These are phyloP conservation scores for Chrysolina oricalcia DNA, from an alignment of 2,888 invertebrate species.

Conservation along the genomic window DNA sequence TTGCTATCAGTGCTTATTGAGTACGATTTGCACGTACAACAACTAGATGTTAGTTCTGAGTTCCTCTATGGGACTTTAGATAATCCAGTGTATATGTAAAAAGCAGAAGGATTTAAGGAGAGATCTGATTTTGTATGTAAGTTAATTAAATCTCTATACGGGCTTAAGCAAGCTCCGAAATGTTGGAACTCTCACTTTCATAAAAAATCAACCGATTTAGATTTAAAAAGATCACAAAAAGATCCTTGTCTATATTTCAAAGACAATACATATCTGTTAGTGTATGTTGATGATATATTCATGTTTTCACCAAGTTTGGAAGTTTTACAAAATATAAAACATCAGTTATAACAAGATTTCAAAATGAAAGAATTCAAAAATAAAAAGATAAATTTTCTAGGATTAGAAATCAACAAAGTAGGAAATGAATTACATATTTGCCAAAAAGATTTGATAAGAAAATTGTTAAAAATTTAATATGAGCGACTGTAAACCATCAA, in stretches of 20 bases:
- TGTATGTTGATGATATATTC: slow-evolving; percentile 43
- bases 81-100: slow-evolving; percentile 36
- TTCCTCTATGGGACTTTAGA: slow-evolving; percentile 41
- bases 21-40: slow-evolving; percentile 41
- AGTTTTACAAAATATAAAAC: neutral
- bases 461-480: slow-evolving; percentile 33
- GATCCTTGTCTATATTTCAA: slow-evolving; percentile 32
- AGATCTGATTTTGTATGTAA: slow-evolving; percentile 31
- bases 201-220: neutral
- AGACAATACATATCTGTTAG: slow-evolving; percentile 27
- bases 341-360: neutral
- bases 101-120: slow-evolving; percentile 22
- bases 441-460: slow-evolving; percentile 27
- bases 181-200: slow-evolving; percentile 38
- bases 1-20: slow-evolving; percentile 49
- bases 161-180: slow-evolving; percentile 38
- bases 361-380: slow-evolving; percentile 10
- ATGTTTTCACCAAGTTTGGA: no score
- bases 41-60: slow-evolving; percentile 43
- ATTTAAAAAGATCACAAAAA: no score
- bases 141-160: slow-evolving; percentile 36
- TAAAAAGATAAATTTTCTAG: slow-evolving; percentile 6
- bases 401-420: neutral
- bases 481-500: slow-evolving; percentile 18
- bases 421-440: slow-evolving; percentile 12